Percentiles rank a stretch among this genome's conserved stretches.
Conservation (phyloP, 2,113 vertebrate species). For the Phrynosoma blainvillii region DNA sequence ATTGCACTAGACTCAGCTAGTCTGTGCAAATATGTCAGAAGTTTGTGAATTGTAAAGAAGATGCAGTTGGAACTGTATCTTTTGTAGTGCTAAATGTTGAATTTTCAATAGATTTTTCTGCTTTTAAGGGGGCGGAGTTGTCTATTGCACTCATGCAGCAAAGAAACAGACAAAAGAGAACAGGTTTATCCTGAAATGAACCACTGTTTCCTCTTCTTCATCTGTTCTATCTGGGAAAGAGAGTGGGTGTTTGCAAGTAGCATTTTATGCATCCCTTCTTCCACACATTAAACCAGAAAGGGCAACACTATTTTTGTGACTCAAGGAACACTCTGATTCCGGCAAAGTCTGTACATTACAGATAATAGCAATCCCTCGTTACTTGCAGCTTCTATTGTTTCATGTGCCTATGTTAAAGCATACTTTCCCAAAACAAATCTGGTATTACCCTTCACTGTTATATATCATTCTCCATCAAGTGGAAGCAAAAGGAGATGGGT, state of each 20-base stretch:
- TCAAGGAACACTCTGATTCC: constrained; percentile 24
- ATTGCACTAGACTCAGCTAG: too few relatives aligned
- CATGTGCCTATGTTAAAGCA: not conserved
- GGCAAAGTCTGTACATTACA: constrained; percentile 7
- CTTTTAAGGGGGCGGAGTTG: constrained; percentile 10
- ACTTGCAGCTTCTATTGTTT: constrained; percentile 14
- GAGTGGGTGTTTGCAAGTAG: not conserved
- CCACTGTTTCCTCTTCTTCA: not conserved
- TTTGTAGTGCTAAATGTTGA: constrained; percentile 17
- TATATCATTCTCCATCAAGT: not conserved
- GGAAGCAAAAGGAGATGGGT: not conserved
- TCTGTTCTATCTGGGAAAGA: constrained; percentile 13
- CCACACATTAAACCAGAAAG: constrained; percentile 30
- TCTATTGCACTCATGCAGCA: not conserved
- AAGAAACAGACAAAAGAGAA: not conserved
- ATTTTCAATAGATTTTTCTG: rapidly evolving
- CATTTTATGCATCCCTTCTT: constrained; percentile 29
- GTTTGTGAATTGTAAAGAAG: not conserved
- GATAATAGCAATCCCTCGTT: constrained; percentile 13
- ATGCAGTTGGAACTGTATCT: not conserved
- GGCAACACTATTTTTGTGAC: constrained; percentile 32
- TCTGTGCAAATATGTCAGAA: not conserved
- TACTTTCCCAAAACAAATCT: not conserved
- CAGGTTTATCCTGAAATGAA: not conserved
- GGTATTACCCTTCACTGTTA: not conserved